Evolutionary conservation across 2,113 vertebrate genomes (phyloP), one percentile per base, ranked within the genome.

Genomic region (Lota lota): DNA sequence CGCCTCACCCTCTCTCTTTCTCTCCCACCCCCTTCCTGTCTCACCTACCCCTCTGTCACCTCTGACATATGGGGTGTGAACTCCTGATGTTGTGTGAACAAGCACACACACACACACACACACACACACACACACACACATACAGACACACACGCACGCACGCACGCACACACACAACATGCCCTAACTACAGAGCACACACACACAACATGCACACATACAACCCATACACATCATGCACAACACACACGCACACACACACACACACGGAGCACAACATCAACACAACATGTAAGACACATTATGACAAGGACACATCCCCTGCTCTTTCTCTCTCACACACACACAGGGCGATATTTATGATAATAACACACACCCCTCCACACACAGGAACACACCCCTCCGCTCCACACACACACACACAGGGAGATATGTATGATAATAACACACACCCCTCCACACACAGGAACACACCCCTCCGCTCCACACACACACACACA

Each of bases 31-130:
- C 36, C 36, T 80, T 79, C 78, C 78, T 77, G 78, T 78, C 68
- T 79, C 78, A 71, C 72, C 66, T 78, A 74, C 66, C 69, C 28
- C 61, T 36, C 22, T 73, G 77, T 80, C 87, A 90, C 81, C 70
- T 83, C 79, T 85, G 78, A 88, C 36, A 72, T 85, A 63, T 14
- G 3, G 53, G 54, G 83, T 83, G 85, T 78, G 82, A 75, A 79
- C 86, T 87, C 70, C 22, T 61, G 5, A 63, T 73, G 47, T 54
- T 61, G 73, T 71, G 70, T 73, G 68, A 76, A 78, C 7, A 5
- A 63, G 67, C 59, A 73, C 40, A 19, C 54, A 50, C 56, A 22
- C 20, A 33, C 2, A 11, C n/a, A 66, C 61, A 33, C 61, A 62
- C 22, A 64, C 65, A 40, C 59, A 54, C 28, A 64, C 22, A 62